phyloP scores from a whole-genome alignment of 2,888 invertebrate species.

The Macrophya alboannulata region DNA sequence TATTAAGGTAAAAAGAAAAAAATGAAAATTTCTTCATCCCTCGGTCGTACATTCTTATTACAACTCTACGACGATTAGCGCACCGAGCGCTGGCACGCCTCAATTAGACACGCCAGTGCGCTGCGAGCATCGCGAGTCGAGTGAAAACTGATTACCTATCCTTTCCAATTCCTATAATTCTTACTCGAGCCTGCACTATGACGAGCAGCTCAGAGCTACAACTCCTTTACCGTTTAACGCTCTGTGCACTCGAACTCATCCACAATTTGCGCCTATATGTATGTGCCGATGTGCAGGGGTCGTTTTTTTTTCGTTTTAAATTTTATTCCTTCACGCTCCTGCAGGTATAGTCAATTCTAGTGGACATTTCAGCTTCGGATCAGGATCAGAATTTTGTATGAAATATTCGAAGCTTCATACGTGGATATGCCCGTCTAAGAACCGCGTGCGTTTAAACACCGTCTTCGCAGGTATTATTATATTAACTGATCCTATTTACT shows the following conservation, averaged over 20 bases:
- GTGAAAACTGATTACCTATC: slow-evolving; percentile 64
- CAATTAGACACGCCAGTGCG: slow-evolving; percentile 63
- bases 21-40: slow-evolving; percentile 43
- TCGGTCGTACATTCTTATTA: background rate
- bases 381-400: slow-evolving; percentile 45
- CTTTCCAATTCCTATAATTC: slow-evolving; percentile 57
- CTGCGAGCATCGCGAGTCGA: slow-evolving; percentile 54
- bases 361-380: slow-evolving; percentile 18
- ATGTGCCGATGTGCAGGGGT: background rate
- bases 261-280: background rate
- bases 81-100: slow-evolving; percentile 40
- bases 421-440: background rate
- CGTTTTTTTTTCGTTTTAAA: background rate
- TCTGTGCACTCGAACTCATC: background rate
- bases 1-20: slow-evolving; percentile 1
- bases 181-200: background rate
- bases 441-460: background rate
- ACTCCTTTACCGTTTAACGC: slow-evolving; percentile 23
- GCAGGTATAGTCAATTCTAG: slow-evolving; percentile 52
- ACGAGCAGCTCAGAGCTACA: background rate
- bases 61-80: background rate
- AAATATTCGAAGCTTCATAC: background rate
- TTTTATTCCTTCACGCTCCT: background rate
- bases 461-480: background rate
- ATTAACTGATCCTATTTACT: slow-evolving; percentile 36